Conservation (phyloP, 2,888 invertebrate genomes). For the Tenthredo distinguenda region DNA sequence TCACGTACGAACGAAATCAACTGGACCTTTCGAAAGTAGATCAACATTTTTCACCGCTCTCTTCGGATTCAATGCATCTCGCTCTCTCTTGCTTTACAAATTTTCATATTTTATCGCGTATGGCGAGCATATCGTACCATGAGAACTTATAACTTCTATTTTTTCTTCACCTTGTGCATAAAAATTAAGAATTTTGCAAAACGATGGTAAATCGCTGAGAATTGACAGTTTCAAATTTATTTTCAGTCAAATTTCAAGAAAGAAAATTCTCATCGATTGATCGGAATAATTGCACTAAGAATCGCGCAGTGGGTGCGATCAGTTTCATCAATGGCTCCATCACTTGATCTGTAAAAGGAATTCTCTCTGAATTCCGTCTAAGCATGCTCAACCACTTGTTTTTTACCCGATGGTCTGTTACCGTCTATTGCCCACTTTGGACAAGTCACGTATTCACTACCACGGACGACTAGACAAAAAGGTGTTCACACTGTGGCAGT, state of each 20-base stretch:
- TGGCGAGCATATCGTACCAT: neutral
- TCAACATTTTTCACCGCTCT: neutral
- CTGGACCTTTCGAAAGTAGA: conserved; percentile 22
- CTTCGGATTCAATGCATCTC: neutral
- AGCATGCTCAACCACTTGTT: conserved; percentile 2
- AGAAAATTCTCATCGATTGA: neutral
- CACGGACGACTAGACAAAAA: neutral
- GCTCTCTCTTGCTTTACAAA: neutral
- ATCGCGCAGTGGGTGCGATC: neutral
- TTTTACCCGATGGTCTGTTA: conserved; percentile 1
- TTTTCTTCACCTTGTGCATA: neutral
- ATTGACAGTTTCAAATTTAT: neutral
- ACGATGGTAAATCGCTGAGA: neutral
- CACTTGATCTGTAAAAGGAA: neutral
- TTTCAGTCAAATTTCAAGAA: neutral
- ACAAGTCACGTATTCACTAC: conserved; percentile 31
- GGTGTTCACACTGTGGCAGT: no score
- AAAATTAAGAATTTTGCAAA: neutral
- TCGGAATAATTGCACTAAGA: neutral
- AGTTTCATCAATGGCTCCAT: neutral
- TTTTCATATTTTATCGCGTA: neutral
- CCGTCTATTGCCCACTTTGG: neutral
- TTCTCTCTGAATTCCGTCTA: conserved; percentile 2
- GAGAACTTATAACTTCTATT: conserved; percentile 11
- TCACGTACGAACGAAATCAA: neutral